Base-by-base conservation (phyloP, 2,888 invertebrate genomes). In the Dysmachus trigonus region DNA sequence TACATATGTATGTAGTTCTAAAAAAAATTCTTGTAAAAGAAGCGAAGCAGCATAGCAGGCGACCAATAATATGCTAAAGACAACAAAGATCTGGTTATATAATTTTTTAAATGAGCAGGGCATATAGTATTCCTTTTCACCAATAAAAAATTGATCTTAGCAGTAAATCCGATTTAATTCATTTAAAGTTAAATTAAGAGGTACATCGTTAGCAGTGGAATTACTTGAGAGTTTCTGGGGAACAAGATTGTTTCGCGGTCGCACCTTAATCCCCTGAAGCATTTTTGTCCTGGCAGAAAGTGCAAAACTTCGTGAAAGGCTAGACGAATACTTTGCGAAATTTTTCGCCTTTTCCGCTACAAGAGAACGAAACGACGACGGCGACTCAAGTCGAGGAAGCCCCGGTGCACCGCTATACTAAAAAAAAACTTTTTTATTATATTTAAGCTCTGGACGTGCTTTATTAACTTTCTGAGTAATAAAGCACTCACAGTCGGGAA, bases 381-480 rank as follows among this genome's bases (percentile, higher is more conserved):
- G 53, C 31, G 53, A 82, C n/a, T 18, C 53, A 33, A 79, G 30
- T 30, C 31, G 2, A 79, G 47, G 62, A 31, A 82, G 22, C 31
- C 6, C 77, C 27, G 51, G 62, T 82, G 81, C 81, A 82, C 62
- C 7, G 79, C 15, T 31, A 76, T 22, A 79, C 79, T 79, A 53
- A 79, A 79, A 62, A 62, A 79, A 53, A 51, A 30, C 35, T 79
- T 87, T 87, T 86, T 87, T 86, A 87, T 86, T 86, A 85, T 87
- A 84, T 84, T 87, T 87, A 86, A 87, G 86, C 74, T 51, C 76
- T 85, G 86, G 86, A 87, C 87, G 86, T 87, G 87, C 87, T 86
- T 87, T 87, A 87, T 87, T 87, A 87, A 86, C 87, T 87, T 82
- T 72, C 72, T 79, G 79, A 76, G 86, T 72, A 51, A 77, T 31